Percentiles rank a stretch among this genome's conserved stretches.
phyloP scores from a whole-genome alignment of 2,888 invertebrate species.

The Orchesellides sinensis region DNA sequence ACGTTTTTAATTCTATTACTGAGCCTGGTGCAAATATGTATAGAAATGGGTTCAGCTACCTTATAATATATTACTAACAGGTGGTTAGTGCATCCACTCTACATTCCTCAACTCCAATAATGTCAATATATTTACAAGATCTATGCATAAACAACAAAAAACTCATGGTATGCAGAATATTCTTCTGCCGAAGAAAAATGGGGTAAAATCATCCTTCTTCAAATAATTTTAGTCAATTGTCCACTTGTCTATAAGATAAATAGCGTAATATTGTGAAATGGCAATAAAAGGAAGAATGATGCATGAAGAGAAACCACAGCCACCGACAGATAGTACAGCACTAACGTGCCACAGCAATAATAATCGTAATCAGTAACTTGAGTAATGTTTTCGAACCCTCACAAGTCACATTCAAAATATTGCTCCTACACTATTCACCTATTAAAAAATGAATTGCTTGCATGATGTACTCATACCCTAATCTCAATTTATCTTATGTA shows the following conservation, averaged over 20 bases:
- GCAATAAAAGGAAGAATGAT: constrained; percentile 45
- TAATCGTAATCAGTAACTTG: constrained; percentile 60
- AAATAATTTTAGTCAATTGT: constrained; percentile 27
- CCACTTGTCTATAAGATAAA: constrained; percentile 62
- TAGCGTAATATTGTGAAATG: constrained; percentile 57
- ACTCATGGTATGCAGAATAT: too few relatives aligned
- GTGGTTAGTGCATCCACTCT: too few relatives aligned
- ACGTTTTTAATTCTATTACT: too few relatives aligned
- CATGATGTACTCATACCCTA: constrained; percentile 28
- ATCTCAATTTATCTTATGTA: background rate
- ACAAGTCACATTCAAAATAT: constrained; percentile 16
- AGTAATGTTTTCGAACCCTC: constrained; percentile 50
- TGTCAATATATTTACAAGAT: too few relatives aligned
- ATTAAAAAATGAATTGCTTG: constrained; percentile 42
- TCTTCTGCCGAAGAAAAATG: constrained; percentile 25
- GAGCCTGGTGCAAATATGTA: too few relatives aligned
- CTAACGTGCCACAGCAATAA: constrained; percentile 60
- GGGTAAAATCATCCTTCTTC: constrained; percentile 27
- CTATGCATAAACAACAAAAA: too few relatives aligned
- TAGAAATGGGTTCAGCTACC: too few relatives aligned
- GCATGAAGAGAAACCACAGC: constrained; percentile 40
- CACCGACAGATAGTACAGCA: constrained; percentile 58
- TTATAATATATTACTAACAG: too few relatives aligned
- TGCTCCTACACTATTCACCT: constrained; percentile 19
- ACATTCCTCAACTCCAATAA: too few relatives aligned